Evolutionary conservation across 2,113 vertebrate genomes (phyloP).

Genomic region (Hemicordylus capensis): DNA sequence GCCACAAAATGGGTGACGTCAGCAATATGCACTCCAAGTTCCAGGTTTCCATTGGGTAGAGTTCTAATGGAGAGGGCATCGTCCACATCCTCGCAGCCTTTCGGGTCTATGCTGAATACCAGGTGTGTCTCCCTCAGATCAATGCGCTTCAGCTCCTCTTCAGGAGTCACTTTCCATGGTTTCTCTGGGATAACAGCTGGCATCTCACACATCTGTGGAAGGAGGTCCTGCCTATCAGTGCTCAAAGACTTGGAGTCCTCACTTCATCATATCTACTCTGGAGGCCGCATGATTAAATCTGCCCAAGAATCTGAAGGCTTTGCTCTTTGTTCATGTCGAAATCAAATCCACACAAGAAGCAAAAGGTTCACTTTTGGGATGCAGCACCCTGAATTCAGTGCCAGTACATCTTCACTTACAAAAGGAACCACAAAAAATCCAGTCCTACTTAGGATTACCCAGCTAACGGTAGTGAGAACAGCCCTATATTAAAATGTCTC

Average conservation of each 20-base stretch:
- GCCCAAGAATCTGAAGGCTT: not conserved
- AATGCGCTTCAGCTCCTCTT: slow-evolving; percentile 63
- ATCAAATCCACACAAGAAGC: not conserved
- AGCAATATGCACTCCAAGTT: slow-evolving; percentile 95
- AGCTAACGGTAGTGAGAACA: not conserved
- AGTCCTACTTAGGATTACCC: no score
- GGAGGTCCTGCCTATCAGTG: slow-evolving; percentile 1
- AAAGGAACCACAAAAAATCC: no score
- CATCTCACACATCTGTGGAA: slow-evolving; percentile 89
- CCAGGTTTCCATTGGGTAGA: slow-evolving; percentile 78
- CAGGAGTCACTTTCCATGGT: slow-evolving; percentile 81
- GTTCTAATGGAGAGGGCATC: slow-evolving; percentile 86
- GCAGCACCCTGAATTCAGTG: not conserved
- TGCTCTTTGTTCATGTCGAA: not conserved
- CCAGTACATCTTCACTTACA: no score
- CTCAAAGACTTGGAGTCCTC: not conserved
- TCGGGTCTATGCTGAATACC: slow-evolving; percentile 95
- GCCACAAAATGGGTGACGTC: slow-evolving; percentile 93
- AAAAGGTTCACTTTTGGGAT: not conserved
- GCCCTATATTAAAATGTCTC: not conserved
- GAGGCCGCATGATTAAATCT: not conserved
- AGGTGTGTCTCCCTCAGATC: slow-evolving; percentile 85
- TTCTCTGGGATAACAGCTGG: slow-evolving; percentile 80
- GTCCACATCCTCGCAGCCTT: slow-evolving; percentile 94
- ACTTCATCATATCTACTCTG: not conserved